A percentile compares a stretch with the other conserved stretches of the same genome.
Evolutionary conservation across 2,113 vertebrate genomes (phyloP).

Genomic region (Penelope pileata): DNA sequence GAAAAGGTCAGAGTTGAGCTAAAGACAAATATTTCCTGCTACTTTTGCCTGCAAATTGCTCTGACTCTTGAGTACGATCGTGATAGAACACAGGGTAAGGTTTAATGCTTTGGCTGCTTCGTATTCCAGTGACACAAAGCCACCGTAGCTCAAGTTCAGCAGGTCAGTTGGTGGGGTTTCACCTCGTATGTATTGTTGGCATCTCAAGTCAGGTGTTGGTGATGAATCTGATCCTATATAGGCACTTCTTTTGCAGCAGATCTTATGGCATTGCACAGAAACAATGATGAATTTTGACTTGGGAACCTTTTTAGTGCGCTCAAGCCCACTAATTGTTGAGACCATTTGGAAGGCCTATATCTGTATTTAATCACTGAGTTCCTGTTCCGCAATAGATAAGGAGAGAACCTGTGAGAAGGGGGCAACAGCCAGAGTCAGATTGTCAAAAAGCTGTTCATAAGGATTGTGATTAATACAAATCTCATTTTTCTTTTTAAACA

Average conservation of each 20-base stretch:
- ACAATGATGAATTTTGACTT: not conserved
- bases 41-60: not conserved
- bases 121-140: not conserved
- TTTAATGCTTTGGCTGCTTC: not conserved
- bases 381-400: not conserved
- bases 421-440: not conserved
- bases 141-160: not conserved
- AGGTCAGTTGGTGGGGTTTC: not conserved
- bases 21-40: constrained; percentile 58
- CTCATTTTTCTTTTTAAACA: not conserved
- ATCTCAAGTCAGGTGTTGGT: not conserved
- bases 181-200: not conserved
- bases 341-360: not conserved
- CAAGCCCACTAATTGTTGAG: not conserved
- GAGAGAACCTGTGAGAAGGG: not conserved
- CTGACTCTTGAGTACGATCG: not conserved
- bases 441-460: not conserved
- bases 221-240: not conserved
- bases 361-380: not conserved
- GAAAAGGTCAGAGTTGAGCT: constrained; percentile 58
- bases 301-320: not conserved
- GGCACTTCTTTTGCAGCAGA: not conserved
- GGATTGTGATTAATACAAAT: not conserved
- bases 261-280: not conserved
- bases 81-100: not conserved